Percentiles rank a stretch among this genome's conserved stretches.
These are phyloP conservation scores for Pseudomugil gertrudae DNA, from an alignment of 2,797 vertebrate genomes.

Conservation along the genomic window DNA sequence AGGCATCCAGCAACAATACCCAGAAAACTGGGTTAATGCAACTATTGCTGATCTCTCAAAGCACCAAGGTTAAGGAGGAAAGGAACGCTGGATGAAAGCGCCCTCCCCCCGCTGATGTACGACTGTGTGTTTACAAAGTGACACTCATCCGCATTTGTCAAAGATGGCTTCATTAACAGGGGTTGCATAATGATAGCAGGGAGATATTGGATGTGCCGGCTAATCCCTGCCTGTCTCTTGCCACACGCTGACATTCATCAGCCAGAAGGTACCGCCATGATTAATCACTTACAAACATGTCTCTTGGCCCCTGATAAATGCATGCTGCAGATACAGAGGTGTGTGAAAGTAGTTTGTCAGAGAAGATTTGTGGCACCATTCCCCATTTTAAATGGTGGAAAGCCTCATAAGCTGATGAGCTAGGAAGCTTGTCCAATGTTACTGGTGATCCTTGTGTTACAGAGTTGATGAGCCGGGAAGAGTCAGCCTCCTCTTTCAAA, in stretches of 20 bases:
- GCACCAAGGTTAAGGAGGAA: slow-evolving; percentile 51
- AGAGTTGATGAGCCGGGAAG: slow-evolving; percentile 65
- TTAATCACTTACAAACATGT: slow-evolving; percentile 75
- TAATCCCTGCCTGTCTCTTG: slow-evolving; percentile 68
- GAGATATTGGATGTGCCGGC: slow-evolving; percentile 61
- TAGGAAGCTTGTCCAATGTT: slow-evolving; percentile 49
- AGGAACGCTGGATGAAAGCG: slow-evolving; percentile 46
- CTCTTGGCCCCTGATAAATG: slow-evolving; percentile 69
- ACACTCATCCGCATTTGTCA: slow-evolving; percentile 67
- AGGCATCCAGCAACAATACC: slow-evolving; percentile 38
- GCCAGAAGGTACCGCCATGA: slow-evolving; percentile 66
- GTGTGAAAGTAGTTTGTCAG: slow-evolving; percentile 45
- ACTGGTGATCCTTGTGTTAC: slow-evolving; percentile 58
- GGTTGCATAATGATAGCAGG: slow-evolving; percentile 46
- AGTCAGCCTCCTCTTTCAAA: slow-evolving; percentile 39
- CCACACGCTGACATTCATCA: slow-evolving; percentile 72
- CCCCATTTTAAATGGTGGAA: slow-evolving; percentile 53
- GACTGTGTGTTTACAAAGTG: slow-evolving; percentile 54
- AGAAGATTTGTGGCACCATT: slow-evolving; percentile 62
- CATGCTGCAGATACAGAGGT: slow-evolving; percentile 46
- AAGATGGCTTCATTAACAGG: slow-evolving; percentile 75
- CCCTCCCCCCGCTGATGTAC: slow-evolving; percentile 21
- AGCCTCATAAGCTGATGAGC: slow-evolving; percentile 62
- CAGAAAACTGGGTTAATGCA: slow-evolving; percentile 65
- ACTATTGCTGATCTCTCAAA: slow-evolving; percentile 44